These are phyloP conservation scores for Molossus molossus DNA, from an alignment of 2,797 vertebrate genomes.

Conservation along the genomic window DNA sequence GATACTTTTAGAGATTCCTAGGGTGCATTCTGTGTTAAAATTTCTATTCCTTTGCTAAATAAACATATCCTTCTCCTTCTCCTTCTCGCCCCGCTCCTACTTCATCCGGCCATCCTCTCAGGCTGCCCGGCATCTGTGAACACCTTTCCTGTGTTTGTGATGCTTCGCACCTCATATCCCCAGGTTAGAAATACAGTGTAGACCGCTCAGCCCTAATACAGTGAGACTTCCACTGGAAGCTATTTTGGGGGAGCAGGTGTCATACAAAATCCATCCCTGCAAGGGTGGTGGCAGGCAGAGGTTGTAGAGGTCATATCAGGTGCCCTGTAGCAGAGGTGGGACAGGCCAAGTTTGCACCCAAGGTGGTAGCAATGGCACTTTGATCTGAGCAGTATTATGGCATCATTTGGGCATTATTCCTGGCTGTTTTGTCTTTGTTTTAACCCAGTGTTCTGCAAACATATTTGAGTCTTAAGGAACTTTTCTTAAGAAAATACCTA, in stretches of 20 bases:
- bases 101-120: background rate
- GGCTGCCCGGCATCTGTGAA: background rate
- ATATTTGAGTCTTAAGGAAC: background rate
- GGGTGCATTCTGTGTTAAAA: background rate
- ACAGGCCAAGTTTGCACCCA: background rate
- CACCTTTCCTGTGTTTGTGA: background rate
- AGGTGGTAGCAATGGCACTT: background rate
- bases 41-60: background rate
- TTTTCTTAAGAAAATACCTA: background rate
- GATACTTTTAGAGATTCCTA: background rate
- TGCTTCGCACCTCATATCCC: background rate
- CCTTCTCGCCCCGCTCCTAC: background rate
- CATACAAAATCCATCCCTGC: background rate
- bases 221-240: background rate
- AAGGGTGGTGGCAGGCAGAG: background rate
- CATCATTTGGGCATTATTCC: background rate
- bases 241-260: background rate
- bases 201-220: background rate
- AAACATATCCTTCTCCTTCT: background rate
- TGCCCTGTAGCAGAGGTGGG: background rate
- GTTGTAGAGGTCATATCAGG: background rate
- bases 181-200: background rate
- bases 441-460: background rate
- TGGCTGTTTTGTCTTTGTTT: background rate
- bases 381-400: background rate